Base-by-base conservation (phyloP, 53 echinoderm and acorn worm genomes). In the Paracentrotus lividus region DNA sequence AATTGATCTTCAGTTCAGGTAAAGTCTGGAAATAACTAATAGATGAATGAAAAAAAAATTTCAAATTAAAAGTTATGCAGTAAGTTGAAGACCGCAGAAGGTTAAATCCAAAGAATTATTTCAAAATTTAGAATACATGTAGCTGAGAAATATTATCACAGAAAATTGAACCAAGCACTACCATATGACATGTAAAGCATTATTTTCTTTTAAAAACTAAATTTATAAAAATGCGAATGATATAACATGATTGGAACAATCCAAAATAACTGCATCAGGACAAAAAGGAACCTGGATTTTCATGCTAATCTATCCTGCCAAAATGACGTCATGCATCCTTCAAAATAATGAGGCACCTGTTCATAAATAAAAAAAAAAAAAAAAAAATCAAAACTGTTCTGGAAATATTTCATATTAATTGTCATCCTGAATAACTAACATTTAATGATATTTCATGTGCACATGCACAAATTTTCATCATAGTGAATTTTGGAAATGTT, bases 401-500 rank as follows among this genome's bases (percentile, higher is more conserved):
- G 27, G 18, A 72, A 32, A 72, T 67, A 14, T 16, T 3, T 3
- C 40, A 38, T 38, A 5, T 72, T 40, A 72, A 20, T 72, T 72
- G 40, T 38, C 38, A 72, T 10, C 14, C 20, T 20, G 20, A 18
- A 0, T 40, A 38, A 72, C 1, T 4, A 38, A 36, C 5, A 72
- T 72, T 40, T 40, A 6, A 4, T 72, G 32, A 67, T 14, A 67
- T 72, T 72, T 38, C 40, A 40, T 72, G 20, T 23, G 47, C 47
- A 47, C 18, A 81, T 44, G 81, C 49, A 47, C 47, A n/a, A 44
- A n/a, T 81, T 81, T 81, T 27, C n/a, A 81, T 81, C 47, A 81
- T n/a, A n/a, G 81, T 47, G 0, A 47, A 81, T 49, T 81, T 47
- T 9, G 47, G 27, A 45, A 45, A 42, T 81, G 47, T 81, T 47